Evolutionary conservation across 1,140 invertebrate species (phyloP).

Genomic region (Globodera rostochiensis): DNA sequence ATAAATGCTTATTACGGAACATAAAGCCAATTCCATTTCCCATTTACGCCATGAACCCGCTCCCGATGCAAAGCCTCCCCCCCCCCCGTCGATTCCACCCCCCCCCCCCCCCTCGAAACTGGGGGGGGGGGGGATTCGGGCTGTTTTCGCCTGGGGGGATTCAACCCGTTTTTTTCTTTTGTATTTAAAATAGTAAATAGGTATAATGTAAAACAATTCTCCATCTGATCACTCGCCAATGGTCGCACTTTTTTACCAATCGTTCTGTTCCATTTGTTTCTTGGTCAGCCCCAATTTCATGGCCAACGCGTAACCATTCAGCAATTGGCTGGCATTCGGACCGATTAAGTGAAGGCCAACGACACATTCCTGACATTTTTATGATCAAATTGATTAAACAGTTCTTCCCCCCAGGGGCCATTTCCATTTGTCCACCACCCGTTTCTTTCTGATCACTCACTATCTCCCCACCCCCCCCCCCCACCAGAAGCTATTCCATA

Average conservation of each 20-base stretch:
- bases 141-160: too few species aligned
- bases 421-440: too few species aligned
- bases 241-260: background rate
- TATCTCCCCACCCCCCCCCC: background rate
- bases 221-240: constrained; percentile 23
- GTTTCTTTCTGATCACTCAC: background rate
- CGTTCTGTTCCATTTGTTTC: background rate
- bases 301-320: constrained; percentile 40
- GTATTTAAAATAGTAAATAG: too few species aligned
- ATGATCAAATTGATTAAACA: background rate
- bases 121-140: too few species aligned
- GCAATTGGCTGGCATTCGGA: constrained; percentile 31
- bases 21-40: too few species aligned
- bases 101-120: too few species aligned
- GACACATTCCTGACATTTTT: constrained; percentile 35
- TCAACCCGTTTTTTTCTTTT: too few species aligned
- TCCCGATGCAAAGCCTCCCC: too few species aligned
- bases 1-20: too few species aligned
- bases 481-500: too few species aligned
- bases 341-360: constrained; percentile 41
- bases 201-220: background rate
- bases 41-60: too few species aligned
- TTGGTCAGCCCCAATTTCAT: constrained; percentile 33
- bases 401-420: background rate
- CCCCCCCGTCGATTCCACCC: too few species aligned